Conservation (phyloP, 2,113 vertebrate species). For the Burhinus oedicnemus region DNA sequence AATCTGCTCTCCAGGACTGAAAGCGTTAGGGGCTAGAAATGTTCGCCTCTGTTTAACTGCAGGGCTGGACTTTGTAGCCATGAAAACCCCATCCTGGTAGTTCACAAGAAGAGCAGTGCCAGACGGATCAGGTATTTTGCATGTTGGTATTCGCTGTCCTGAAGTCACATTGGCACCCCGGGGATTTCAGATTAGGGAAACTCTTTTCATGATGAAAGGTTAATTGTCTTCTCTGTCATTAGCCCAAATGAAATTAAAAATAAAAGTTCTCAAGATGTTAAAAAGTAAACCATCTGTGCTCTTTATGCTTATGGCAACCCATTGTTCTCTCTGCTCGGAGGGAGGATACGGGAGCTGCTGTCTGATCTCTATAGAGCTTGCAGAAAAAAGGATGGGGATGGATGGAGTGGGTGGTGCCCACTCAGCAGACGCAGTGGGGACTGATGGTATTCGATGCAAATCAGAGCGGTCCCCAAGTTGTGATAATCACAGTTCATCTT, state of each 20-base stretch:
- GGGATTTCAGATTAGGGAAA: neutral
- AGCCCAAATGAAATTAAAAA: neutral
- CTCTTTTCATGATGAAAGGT: neutral
- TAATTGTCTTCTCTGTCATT: conserved; percentile 1
- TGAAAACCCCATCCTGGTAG: rapidly evolving
- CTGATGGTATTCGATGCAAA: rapidly evolving
- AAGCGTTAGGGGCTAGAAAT: neutral
- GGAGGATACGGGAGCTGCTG: neutral
- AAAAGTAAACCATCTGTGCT: neutral
- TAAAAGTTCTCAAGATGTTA: neutral
- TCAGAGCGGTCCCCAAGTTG: neutral
- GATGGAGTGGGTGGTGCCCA: neutral
- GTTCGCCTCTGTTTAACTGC: rapidly evolving
- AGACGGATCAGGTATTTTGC: neutral
- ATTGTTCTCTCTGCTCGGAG: neutral
- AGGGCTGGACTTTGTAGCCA: neutral
- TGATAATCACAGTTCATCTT: neutral
- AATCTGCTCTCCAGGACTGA: neutral
- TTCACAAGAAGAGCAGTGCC: neutral
- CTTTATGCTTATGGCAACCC: neutral
- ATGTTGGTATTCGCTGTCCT: neutral
- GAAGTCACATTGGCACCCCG: neutral
- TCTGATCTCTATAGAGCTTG: neutral
- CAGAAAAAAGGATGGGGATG: neutral
- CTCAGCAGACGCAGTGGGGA: neutral